Evolutionary conservation across 2,797 vertebrate species (phyloP), one percentile per base, ranked within the genome.

Genomic region (Pseudochaenichthys georgianus): DNA sequence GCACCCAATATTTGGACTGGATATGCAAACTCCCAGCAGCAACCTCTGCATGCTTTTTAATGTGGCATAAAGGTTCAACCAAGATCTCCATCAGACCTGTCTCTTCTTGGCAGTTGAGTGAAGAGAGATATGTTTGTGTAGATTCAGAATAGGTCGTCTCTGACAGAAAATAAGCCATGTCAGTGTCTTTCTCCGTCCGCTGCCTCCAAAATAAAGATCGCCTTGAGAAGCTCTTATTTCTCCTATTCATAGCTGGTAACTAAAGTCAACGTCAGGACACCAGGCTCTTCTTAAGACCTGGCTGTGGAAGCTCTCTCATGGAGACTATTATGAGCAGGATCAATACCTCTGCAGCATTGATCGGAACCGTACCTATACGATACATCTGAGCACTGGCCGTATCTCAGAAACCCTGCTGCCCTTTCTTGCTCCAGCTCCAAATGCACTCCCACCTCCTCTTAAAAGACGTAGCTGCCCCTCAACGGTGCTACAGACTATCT

Each of bases 321-420:
- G 21, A 67, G 62, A 63, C 77, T 46, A 21, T 78, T 77, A 81
- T 61, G 58, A 57, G 69, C 65, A 10, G 59, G 81, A 87, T 92
- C 88, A 23, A 88, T 89, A 70, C 28, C 64, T 55, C 63, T 63
- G 60, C 9, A 0, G 34, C 67, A 83, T 67, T 28, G 63, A 89
- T 68, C n/a, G 19, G 34, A 76, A 74, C 71, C 68, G 59, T 51
- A 75, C 46, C 73, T 60, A 46, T 61, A 50, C 31, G 16, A 43
- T 48, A 21, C 72, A 52, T 60, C 59, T 70, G 69, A 77, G 58
- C 42, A 34, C 50, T n/a, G 11, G 61, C 72, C 54, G 13, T 48
- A 42, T 1, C 70, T 70, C 52, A 61, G 38, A 34, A 54, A 52
- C 13, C 9, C 55, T 13, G 60, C 21, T 51, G 68, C 34, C n/a